Base-by-base conservation (phyloP, 1,140 invertebrate genomes). In the Bombus difficillimus region DNA sequence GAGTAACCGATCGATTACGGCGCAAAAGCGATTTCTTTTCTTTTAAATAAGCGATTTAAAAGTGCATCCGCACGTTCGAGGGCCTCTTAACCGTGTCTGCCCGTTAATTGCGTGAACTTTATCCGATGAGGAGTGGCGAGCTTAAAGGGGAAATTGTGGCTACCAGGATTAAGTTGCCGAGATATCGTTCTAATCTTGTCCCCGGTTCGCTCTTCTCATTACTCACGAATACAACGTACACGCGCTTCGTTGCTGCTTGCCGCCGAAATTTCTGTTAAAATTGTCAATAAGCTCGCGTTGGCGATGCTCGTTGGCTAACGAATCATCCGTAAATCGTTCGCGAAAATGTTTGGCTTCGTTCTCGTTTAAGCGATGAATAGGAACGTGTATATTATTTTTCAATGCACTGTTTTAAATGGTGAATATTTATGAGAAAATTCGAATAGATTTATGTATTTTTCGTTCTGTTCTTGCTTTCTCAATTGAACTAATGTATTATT, bases 161-260 rank as follows among this genome's bases (percentile, higher is more conserved):
- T 68, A 74, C 39, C 66, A 64, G 87, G 88, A 89, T 89, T 89
- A 89, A 89, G 87, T 80, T 81, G 79, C 74, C 75, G 74, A 72
- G 88, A 89, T 89, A 89, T 89, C 88, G 87, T 89, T 81, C 79
- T 89, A 88, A 89, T 89, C 88, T 86, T 83, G 83, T 88, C 83
- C 83, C 64, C 57, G 57, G 53, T 53, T 76, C 34, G 57, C 75
- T 80, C 69, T 76, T 88, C 88, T 83, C 88, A 80, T 89, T 89
- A 89, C 87, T 89, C 87, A 80, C 79, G 59, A 74, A 74, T 64
- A 59, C 87, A 53, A 80, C 64, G 57, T 78, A 83, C 41, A 78
- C 66, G 72, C 43, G 22, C 32, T 28, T 43, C 5, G 5, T n/a
- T 22, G 22, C 3, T 15, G n/a, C 10, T 59, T 34, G 0, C 13